Conservation (phyloP, 2,888 invertebrate genomes). For the Nymphalis urticae region DNA sequence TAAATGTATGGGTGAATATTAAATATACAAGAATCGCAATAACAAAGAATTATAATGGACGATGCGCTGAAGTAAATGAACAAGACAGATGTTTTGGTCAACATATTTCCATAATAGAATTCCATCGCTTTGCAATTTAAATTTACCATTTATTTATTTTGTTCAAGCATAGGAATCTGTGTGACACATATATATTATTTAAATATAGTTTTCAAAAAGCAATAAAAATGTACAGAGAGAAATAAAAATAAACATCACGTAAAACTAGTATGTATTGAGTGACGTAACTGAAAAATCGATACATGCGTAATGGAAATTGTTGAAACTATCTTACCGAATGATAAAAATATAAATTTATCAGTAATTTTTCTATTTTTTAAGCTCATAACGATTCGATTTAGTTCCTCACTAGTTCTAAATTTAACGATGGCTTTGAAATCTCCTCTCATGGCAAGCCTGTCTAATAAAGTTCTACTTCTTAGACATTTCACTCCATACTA, state of each 20-base stretch:
- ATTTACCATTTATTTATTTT: too few relatives aligned
- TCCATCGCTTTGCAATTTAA: too few relatives aligned
- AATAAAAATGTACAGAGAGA: not conserved
- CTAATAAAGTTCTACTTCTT: not conserved
- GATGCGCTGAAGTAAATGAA: not conserved
- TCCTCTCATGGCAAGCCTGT: not conserved
- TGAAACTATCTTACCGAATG: slow-evolving; percentile 3
- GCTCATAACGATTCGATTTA: not conserved
- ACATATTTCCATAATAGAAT: too few relatives aligned
- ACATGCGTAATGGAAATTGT: slow-evolving; percentile 1
- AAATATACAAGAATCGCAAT: not conserved
- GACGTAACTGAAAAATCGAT: too few relatives aligned
- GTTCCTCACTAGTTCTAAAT: not conserved
- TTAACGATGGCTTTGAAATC: slow-evolving; percentile 1
- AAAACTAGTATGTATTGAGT: not conserved
- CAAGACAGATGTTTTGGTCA: not conserved
- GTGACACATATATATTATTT: too few relatives aligned
- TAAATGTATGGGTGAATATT: too few relatives aligned
- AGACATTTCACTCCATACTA: slow-evolving; percentile 2
- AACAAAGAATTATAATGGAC: not conserved
- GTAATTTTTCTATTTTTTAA: not conserved
- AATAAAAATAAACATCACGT: not conserved
- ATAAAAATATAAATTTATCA: not conserved
- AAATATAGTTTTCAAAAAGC: too few relatives aligned
- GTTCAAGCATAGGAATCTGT: too few relatives aligned